Conservation (phyloP, 2,888 invertebrate genomes). For the Drosophila pullipes region DNA sequence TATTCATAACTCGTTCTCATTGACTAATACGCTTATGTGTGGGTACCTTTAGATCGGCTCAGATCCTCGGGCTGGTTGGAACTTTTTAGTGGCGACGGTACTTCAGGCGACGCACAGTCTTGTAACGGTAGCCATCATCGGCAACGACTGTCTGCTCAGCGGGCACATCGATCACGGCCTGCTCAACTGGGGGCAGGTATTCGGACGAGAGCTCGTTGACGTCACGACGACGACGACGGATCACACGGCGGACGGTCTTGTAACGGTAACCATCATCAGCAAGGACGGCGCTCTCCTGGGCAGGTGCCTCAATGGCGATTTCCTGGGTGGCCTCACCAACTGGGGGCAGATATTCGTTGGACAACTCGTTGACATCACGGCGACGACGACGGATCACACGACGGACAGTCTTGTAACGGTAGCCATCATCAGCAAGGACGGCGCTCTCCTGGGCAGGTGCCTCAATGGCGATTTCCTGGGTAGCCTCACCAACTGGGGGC, state of each 20-base stretch:
- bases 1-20: slow-evolving; percentile 69
- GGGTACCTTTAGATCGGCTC: slow-evolving; percentile 58
- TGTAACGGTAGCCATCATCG: slow-evolving; percentile 79
- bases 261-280: slow-evolving; percentile 73
- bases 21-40: slow-evolving; percentile 72
- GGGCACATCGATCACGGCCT: slow-evolving; percentile 64
- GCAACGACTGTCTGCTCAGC: slow-evolving; percentile 62
- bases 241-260: slow-evolving; percentile 71
- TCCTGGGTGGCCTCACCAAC: slow-evolving; percentile 46
- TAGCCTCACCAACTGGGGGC: slow-evolving; percentile 63
- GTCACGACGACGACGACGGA: slow-evolving; percentile 72
- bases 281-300: slow-evolving; percentile 30
- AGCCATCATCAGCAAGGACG: slow-evolving; percentile 60
- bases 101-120: slow-evolving; percentile 76
- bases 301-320: slow-evolving; percentile 47
- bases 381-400: slow-evolving; percentile 58
- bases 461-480: slow-evolving; percentile 45
- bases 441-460: slow-evolving; percentile 38
- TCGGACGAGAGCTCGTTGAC: slow-evolving; percentile 71
- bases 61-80: slow-evolving; percentile 41
- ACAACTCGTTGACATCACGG: slow-evolving; percentile 77
- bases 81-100: slow-evolving; percentile 68
- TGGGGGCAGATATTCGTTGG: slow-evolving; percentile 73
- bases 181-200: slow-evolving; percentile 68
- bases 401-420: slow-evolving; percentile 77